phyloP scores from a whole-genome alignment of 2,797 vertebrate species.

The Enteromius radiatus region DNA sequence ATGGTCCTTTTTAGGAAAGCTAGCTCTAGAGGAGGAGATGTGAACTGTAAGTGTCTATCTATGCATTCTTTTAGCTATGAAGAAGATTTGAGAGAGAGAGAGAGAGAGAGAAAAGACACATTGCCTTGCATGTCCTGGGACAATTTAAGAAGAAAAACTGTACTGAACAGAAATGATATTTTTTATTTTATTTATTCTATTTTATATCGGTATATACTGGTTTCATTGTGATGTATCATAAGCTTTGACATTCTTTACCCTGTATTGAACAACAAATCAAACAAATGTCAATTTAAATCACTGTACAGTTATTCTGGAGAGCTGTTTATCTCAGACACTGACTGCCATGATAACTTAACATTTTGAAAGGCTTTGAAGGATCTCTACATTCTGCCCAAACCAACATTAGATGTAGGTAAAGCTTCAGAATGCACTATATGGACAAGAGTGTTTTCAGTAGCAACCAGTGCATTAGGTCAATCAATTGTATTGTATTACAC shows the following conservation, averaged over 20 bases:
- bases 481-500: neutral
- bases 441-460: neutral
- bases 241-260: conserved; percentile 61
- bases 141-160: conserved; percentile 71
- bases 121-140: conserved; percentile 81
- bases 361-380: neutral
- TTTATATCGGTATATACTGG: conserved; percentile 92
- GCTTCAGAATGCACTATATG: neutral
- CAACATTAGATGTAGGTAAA: conserved; percentile 1
- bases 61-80: conserved; percentile 90
- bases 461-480: too few relatives aligned
- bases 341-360: conserved; percentile 15
- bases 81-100: conserved; percentile 68
- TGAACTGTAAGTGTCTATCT: conserved; percentile 80
- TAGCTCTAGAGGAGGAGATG: conserved; percentile 67
- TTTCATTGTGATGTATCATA: conserved; percentile 74
- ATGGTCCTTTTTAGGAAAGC: conserved; percentile 60
- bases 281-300: conserved; percentile 20
- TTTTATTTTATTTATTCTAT: conserved; percentile 99
- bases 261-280: conserved; percentile 37
- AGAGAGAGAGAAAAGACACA: conserved; percentile 65
- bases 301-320: conserved; percentile 32
- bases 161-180: conserved; percentile 85
- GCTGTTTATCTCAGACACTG: conserved; percentile 15
- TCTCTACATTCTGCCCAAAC: conserved; percentile 13